Evolutionary conservation across 2,888 invertebrate species (phyloP).

Genomic region (Cataglyphis altisquamis): DNA sequence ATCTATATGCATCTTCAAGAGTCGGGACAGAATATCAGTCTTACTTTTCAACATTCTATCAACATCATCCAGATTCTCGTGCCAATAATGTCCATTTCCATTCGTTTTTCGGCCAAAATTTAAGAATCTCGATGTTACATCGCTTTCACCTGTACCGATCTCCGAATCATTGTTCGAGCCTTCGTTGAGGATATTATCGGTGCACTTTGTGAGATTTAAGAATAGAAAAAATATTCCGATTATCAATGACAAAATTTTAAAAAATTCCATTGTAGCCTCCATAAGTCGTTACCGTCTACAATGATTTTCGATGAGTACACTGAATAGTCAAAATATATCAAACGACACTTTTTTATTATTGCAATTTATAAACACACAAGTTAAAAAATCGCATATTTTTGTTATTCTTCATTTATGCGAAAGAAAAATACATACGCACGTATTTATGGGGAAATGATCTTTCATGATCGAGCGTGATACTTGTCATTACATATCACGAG

Average conservation of each 20-base stretch:
- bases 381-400: neutral
- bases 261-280: neutral
- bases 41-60: slow-evolving; percentile 69
- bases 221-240: slow-evolving; percentile 10
- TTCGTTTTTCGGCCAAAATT: slow-evolving; percentile 61
- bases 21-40: slow-evolving; percentile 73
- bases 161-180: neutral
- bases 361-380: neutral
- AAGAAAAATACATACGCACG: neutral
- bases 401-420: neutral
- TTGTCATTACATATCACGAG: neutral
- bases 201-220: neutral
- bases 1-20: slow-evolving; percentile 77
- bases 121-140: slow-evolving; percentile 48
- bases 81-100: slow-evolving; percentile 55
- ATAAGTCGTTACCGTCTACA: neutral
- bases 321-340: neutral
- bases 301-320: neutral
- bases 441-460: neutral
- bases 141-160: neutral
- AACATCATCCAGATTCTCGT: slow-evolving; percentile 59
- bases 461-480: slow-evolving; percentile 3
- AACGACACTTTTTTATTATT: neutral
- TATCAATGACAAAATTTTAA: slow-evolving; percentile 9
- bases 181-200: slow-evolving; percentile 4